These are phyloP conservation scores for Aleiodes testaceus DNA, from an alignment of 2,888 invertebrate genomes.

Conservation along the genomic window DNA sequence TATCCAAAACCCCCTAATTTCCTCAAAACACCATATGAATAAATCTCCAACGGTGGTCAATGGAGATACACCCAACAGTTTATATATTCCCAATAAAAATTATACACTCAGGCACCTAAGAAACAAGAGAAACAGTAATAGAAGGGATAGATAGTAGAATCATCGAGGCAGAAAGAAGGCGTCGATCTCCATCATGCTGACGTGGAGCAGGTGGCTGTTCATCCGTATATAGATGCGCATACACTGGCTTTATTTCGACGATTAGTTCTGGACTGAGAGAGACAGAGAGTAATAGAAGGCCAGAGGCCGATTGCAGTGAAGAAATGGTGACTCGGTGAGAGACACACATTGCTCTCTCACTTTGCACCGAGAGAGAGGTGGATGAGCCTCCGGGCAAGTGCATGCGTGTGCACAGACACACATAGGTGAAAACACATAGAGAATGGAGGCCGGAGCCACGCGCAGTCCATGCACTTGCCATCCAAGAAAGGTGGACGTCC, in stretches of 20 bases:
- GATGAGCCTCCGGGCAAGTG: too few species aligned
- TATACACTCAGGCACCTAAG: not conserved
- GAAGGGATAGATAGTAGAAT: not conserved
- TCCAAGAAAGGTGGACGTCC: slow-evolving; percentile 52
- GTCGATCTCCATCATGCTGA: slow-evolving; percentile 39
- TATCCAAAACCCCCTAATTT: too few species aligned
- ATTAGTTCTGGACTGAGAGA: slow-evolving; percentile 49
- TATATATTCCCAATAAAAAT: slow-evolving; percentile 10
- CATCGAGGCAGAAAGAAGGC: slow-evolving; percentile 13
- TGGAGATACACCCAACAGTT: slow-evolving; percentile 5
- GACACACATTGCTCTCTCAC: slow-evolving; percentile 7
- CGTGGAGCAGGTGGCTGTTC: slow-evolving; percentile 41
- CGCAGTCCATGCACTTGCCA: slow-evolving; percentile 50
- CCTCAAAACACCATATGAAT: too few species aligned
- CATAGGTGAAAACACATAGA: not conserved
- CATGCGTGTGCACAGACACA: too few species aligned
- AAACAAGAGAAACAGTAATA: not conserved
- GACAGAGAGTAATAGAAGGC: not conserved
- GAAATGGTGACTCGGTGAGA: slow-evolving; percentile 27
- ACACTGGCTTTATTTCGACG: slow-evolving; percentile 46
- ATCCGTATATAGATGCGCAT: not conserved
- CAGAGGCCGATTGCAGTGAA: slow-evolving; percentile 16
- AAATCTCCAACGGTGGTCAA: not conserved
- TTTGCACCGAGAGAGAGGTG: not conserved
- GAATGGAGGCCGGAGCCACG: slow-evolving; percentile 5